Evolutionary conservation across 2,888 invertebrate species (phyloP), one percentile per base, ranked within the genome.

Genomic region (Drosophila borborema): DNA sequence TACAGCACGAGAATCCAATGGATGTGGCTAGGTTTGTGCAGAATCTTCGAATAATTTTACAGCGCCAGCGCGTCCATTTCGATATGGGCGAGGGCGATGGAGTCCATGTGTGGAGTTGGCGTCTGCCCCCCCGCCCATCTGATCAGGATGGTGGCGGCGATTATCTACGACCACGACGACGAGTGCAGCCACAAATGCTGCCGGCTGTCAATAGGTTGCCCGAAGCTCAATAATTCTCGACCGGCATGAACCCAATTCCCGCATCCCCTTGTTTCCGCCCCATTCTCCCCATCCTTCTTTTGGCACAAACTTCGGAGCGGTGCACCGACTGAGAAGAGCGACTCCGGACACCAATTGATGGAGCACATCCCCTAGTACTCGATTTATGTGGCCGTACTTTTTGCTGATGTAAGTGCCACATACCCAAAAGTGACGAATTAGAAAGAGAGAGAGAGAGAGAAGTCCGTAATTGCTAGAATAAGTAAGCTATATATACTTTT

Each of bases 1-100:
- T 82, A 16, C 71, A 56, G 23, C 59, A 53, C 28, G 48, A 62
- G 38, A 69, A 67, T 54, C 72, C 64, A 3, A 20, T 48, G 23
- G 73, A 80, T 41, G 66, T 74, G 34, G 61, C 68, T 0, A 63
- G 74, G 0, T 74, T 86, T 0, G 60, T 80, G 5, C 59, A 77
- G 38, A 73, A 74, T 8, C 8, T 79, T 16, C 34, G 81, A 9
- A 66, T 70, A 9, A 53, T 83, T 5, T n/a, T 75, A 18, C 71
- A 74, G 18, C 82, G 69, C 0, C 86, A 74, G 46, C 62, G 72
- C 3, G 46, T 66, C 0, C 74, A 73, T 20, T 73, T 86, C 23
- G 75, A 80, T 5, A 41, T 64, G 63, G 87, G 87, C n/a, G 73
- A 70, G 31, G 82, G 87, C 31, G 81, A 86, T 40, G 73, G 75